Percentiles rank a stretch among this genome's conserved stretches.
These are phyloP conservation scores for Polypedilum pembai DNA, from an alignment of 1,140 invertebrate genomes.

Conservation along the genomic window DNA sequence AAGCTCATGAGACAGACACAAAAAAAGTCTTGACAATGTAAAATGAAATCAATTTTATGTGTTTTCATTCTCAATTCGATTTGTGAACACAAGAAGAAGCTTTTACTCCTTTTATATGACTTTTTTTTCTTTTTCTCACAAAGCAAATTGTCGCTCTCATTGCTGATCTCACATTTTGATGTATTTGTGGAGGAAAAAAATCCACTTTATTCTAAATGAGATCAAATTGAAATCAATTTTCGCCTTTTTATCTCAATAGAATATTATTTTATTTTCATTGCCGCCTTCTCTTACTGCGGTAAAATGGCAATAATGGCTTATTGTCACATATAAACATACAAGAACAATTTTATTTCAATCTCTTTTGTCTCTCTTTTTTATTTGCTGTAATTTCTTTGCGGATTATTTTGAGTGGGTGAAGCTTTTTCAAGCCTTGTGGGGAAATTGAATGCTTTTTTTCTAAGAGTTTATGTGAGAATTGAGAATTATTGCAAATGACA, in stretches of 20 bases:
- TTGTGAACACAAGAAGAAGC: neutral
- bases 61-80: neutral
- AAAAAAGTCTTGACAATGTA: constrained; percentile 6
- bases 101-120: too few relatives aligned
- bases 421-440: too few relatives aligned
- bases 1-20: too few relatives aligned
- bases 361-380: neutral
- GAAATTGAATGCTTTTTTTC: too few relatives aligned
- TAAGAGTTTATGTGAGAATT: too few relatives aligned
- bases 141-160: too few relatives aligned
- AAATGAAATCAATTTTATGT: constrained; percentile 11
- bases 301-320: neutral
- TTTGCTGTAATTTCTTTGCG: neutral
- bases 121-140: too few relatives aligned
- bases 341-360: neutral
- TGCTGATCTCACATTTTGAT: too few relatives aligned
- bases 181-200: too few relatives aligned
- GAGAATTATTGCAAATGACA: too few relatives aligned
- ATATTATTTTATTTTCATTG: neutral
- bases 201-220: neutral
- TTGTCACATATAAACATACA: neutral
- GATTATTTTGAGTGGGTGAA: too few relatives aligned
- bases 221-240: constrained; percentile 19
- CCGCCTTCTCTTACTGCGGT: neutral
- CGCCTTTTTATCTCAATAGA: neutral